Evolutionary conservation across 2,113 vertebrate genomes (phyloP).

Genomic region (Apus apus): DNA sequence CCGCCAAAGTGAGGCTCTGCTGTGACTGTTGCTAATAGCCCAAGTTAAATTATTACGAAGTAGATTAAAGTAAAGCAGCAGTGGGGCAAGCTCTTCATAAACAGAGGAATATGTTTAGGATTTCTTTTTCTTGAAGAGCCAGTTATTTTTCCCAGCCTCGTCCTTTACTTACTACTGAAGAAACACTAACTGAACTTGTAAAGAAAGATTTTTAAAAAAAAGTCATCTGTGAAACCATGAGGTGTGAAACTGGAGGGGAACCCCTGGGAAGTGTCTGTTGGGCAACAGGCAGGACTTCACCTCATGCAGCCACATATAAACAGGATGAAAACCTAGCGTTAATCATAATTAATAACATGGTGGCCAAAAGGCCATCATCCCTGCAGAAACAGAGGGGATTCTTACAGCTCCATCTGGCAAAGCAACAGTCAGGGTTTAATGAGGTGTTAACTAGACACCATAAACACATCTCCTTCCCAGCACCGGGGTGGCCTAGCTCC

Average conservation of each 20-base stretch:
- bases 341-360: neutral
- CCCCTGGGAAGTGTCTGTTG: neutral
- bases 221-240: neutral
- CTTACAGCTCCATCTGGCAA: neutral
- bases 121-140: neutral
- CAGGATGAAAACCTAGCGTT: neutral
- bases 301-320: neutral
- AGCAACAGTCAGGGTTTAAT: neutral
- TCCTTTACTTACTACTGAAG: neutral
- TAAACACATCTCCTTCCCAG: neutral
- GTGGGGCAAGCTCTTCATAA: neutral
- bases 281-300: neutral
- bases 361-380: neutral
- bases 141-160: neutral
- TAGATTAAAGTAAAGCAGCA: neutral
- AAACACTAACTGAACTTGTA: neutral
- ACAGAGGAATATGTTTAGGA: rapidly evolving
- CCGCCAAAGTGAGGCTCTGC: neutral
- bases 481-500: neutral
- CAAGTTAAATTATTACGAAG: neutral
- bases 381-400: neutral
- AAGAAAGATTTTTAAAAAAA: neutral
- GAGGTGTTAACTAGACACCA: neutral
- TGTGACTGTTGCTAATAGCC: neutral
- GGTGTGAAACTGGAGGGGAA: neutral